These are phyloP conservation scores for Epicauta chinensis DNA, from an alignment of 1,140 invertebrate genomes.

Conservation along the genomic window DNA sequence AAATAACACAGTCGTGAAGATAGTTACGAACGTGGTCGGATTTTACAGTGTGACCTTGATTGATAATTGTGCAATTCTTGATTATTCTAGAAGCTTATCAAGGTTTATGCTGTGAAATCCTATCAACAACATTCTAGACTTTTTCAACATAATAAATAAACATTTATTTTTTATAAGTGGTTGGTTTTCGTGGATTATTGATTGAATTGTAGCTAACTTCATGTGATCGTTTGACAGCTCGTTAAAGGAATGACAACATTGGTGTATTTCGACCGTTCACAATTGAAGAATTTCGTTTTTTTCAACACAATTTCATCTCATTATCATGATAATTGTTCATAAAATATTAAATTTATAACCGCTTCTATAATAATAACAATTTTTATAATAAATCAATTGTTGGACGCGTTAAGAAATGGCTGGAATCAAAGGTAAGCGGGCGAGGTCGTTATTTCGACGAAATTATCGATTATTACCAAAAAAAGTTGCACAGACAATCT, in stretches of 20 bases:
- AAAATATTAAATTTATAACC: background rate
- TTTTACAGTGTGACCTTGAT: too few relatives aligned
- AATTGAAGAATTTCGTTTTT: background rate
- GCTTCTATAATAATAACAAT: too few relatives aligned
- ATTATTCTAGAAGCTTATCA: too few relatives aligned
- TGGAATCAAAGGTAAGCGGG: slow-evolving; percentile 15
- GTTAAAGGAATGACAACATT: background rate
- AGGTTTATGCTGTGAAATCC: background rate
- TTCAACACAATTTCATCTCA: background rate
- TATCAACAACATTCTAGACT: too few relatives aligned
- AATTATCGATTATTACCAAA: background rate
- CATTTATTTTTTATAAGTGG: too few relatives aligned
- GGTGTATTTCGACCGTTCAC: background rate
- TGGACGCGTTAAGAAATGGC: too few relatives aligned
- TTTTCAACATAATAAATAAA: too few relatives aligned
- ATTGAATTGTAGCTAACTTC: background rate
- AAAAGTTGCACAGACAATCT: background rate
- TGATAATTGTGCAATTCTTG: too few relatives aligned
- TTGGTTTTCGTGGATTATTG: background rate
- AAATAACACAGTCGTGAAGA: too few relatives aligned
- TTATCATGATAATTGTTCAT: background rate
- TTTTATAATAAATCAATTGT: background rate
- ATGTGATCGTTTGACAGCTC: background rate
- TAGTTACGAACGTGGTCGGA: too few relatives aligned
- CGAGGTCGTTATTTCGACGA: too few relatives aligned